These are phyloP conservation scores for Euthynnus affinis DNA, from an alignment of 2,797 vertebrate genomes.

Conservation along the genomic window DNA sequence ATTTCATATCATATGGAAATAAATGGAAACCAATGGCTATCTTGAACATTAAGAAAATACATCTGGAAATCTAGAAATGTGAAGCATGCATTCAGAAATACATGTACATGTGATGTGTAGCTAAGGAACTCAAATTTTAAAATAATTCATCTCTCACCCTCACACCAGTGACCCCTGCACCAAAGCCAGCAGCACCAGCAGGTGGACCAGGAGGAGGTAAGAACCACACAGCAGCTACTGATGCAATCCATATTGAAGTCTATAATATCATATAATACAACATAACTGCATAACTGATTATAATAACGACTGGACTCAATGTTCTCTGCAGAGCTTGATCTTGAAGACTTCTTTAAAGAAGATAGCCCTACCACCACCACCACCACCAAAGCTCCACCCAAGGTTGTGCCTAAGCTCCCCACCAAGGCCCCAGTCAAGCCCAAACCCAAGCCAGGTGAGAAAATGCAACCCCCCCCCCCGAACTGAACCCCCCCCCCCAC, in stretches of 20 bases:
- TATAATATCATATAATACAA: background rate
- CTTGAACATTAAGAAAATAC: too few species aligned
- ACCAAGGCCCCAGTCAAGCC: slow-evolving; percentile 84
- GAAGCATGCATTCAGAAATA: background rate
- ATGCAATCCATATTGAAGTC: background rate
- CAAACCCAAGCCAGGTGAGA: slow-evolving; percentile 80
- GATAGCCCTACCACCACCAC: slow-evolving; percentile 55
- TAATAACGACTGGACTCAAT: background rate
- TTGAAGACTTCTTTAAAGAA: slow-evolving; percentile 49
- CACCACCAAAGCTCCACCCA: slow-evolving; percentile 78
- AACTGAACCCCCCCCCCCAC: too few species aligned
- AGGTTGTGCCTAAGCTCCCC: slow-evolving; percentile 72
- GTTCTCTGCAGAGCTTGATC: slow-evolving; percentile 50
- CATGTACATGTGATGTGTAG: background rate
- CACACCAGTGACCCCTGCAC: slow-evolving; percentile 45
- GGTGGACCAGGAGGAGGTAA: slow-evolving; percentile 58
- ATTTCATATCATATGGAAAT: background rate
- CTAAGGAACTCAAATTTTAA: background rate
- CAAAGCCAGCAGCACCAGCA: slow-evolving; percentile 54
- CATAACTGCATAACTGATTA: too few species aligned
- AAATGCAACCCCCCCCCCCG: too few species aligned
- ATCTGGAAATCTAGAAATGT: background rate
- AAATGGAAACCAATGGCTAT: background rate
- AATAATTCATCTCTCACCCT: slow-evolving; percentile 8
- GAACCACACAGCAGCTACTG: background rate